Conservation (phyloP, 1,140 invertebrate species). For the Brachionus manjavacas region DNA sequence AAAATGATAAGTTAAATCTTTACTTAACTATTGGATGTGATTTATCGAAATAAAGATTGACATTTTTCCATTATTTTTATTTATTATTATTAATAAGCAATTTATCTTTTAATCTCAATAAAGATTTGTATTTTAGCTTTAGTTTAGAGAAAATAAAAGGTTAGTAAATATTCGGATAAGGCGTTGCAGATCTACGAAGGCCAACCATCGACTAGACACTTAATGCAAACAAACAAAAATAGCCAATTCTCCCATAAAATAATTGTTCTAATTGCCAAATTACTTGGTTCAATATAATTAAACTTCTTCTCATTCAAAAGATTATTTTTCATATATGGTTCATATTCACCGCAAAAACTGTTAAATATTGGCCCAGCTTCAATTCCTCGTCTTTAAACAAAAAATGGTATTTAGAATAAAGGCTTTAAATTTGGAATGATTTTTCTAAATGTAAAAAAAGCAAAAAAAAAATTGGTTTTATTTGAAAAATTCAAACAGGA, state of each 20-base stretch:
- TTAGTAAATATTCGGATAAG: not conserved
- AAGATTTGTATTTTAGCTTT: not conserved
- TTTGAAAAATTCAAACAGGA: no score
- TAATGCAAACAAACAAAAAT: not conserved
- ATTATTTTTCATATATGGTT: not conserved
- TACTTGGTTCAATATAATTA: constrained; percentile 12
- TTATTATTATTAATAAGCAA: not conserved
- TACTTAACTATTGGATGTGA: not conserved
- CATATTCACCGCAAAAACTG: constrained; percentile 37
- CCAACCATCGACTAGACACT: not conserved
- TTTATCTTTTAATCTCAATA: constrained; percentile 1
- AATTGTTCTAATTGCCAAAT: not conserved
- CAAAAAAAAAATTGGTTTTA: no score
- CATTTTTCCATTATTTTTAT: not conserved
- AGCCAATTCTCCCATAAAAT: not conserved
- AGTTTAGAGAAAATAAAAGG: not conserved
- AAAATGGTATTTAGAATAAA: not conserved
- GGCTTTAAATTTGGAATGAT: no score
- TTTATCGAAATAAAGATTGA: not conserved
- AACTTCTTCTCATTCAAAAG: not conserved
- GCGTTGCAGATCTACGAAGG: not conserved
- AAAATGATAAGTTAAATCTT: not conserved
- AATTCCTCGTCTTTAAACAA: constrained; percentile 18
- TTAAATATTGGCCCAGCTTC: constrained; percentile 41
- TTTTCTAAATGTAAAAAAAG: no score